A percentile compares a stretch with the other conserved stretches of the same genome.
These are phyloP conservation scores for Coelopa pilipes DNA, from an alignment of 2,888 invertebrate genomes.

Conservation along the genomic window DNA sequence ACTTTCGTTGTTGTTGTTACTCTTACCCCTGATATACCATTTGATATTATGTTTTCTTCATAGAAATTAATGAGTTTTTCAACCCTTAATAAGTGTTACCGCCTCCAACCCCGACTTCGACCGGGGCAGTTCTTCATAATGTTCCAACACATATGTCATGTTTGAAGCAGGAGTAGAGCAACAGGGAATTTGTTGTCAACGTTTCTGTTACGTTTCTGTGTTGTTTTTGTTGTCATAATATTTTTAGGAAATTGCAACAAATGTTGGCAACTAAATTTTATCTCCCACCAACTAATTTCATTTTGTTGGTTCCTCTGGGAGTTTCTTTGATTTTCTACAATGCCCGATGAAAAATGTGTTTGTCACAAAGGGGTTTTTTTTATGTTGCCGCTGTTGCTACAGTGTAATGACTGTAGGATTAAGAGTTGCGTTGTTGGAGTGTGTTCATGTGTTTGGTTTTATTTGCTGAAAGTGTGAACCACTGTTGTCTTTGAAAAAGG, in stretches of 20 bases:
- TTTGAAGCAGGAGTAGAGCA: neutral
- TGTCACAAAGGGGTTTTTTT: neutral
- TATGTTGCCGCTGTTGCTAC: neutral
- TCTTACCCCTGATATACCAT: no score
- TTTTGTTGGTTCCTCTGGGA: constrained; percentile 12
- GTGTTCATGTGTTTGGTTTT: no score
- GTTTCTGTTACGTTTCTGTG: neutral
- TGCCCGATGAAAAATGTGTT: neutral
- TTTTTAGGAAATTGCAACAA: constrained; percentile 18
- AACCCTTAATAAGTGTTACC: constrained; percentile 17
- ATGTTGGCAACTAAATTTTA: constrained; percentile 25
- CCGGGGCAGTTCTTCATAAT: neutral
- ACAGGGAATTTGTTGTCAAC: neutral
- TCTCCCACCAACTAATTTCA: constrained; percentile 3
- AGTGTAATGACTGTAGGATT: neutral
- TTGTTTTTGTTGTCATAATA: neutral
- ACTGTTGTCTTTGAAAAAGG: no score
- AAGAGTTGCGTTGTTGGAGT: neutral
- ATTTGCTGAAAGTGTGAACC: no score
- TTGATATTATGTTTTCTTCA: neutral
- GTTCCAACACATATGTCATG: constrained; percentile 18
- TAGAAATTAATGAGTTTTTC: neutral
- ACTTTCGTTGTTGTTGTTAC: no score
- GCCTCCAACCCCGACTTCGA: neutral
- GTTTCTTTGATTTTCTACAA: neutral